Percentiles rank a stretch among this genome's conserved stretches.
Evolutionary conservation across 2,888 invertebrate species (phyloP).

Genomic region (Micropterix aruncella): DNA sequence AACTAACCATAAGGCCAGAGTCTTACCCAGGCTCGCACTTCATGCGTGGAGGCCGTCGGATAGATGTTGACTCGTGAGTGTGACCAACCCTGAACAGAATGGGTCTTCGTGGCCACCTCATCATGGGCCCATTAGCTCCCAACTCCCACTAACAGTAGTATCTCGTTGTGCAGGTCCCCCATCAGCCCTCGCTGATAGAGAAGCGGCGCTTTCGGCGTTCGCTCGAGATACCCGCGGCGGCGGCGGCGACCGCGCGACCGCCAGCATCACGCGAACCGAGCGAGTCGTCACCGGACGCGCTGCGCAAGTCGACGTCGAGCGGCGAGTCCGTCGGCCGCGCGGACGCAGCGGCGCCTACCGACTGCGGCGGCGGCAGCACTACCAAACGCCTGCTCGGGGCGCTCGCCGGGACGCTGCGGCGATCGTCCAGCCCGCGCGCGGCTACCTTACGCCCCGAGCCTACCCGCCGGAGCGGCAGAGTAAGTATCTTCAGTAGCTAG

Average conservation of each 20-base stretch:
- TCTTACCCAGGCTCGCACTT: too few relatives aligned
- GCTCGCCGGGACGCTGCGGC: background rate
- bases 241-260: slow-evolving; percentile 23
- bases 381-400: slow-evolving; percentile 21
- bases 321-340: slow-evolving; percentile 32
- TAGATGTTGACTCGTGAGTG: too few relatives aligned
- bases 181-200: slow-evolving; percentile 28
- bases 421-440: slow-evolving; percentile 2
- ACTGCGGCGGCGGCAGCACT: slow-evolving; percentile 24
- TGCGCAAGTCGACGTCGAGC: slow-evolving; percentile 21
- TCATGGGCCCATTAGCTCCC: too few relatives aligned
- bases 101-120: too few relatives aligned
- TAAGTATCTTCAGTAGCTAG: too few relatives aligned
- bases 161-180: slow-evolving; percentile 32
- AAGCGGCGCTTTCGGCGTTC: slow-evolving; percentile 34
- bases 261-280: too few relatives aligned
- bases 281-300: slow-evolving; percentile 27
- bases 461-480: background rate
- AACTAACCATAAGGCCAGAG: too few relatives aligned
- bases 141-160: too few relatives aligned
- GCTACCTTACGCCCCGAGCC: background rate
- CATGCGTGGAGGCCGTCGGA: too few relatives aligned
- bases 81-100: too few relatives aligned
- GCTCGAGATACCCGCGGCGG: slow-evolving; percentile 31
- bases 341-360: slow-evolving; percentile 32